Evolutionary conservation across 2,797 vertebrate species (phyloP).

Genomic region (Bradypus variegatus): DNA sequence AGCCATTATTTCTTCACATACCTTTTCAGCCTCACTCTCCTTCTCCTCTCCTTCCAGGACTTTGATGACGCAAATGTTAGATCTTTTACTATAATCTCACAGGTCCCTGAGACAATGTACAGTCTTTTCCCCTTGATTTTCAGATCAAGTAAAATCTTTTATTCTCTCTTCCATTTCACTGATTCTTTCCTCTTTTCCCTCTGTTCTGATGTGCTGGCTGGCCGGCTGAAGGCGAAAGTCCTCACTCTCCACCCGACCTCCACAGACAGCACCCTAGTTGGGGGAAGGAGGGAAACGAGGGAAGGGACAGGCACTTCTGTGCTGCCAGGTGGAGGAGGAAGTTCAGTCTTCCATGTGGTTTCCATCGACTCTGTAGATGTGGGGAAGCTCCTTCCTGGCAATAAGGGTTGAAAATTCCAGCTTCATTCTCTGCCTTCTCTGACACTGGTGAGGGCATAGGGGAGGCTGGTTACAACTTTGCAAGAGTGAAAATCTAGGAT

Average conservation of each 20-base stretch:
- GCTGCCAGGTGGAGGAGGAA: not conserved
- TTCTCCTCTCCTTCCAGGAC: not conserved
- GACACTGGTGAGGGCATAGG: not conserved
- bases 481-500: not conserved
- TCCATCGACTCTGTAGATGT: not conserved
- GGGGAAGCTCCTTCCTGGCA: not conserved
- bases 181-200: not conserved
- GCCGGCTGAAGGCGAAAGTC: not conserved
- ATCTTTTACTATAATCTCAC: not conserved
- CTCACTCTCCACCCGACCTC: not conserved
- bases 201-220: not conserved
- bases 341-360: not conserved
- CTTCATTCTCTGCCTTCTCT: not conserved
- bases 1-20: not conserved
- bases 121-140: not conserved
- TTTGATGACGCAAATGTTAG: not conserved
- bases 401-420: not conserved
- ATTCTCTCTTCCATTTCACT: not conserved
- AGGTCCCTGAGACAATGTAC: not conserved
- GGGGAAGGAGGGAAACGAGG: not conserved
- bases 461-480: not conserved
- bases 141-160: not conserved
- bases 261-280: not conserved
- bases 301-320: not conserved
- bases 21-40: not conserved